Evolutionary conservation across 1,140 invertebrate genomes (phyloP), one percentile per base, ranked within the genome.

Genomic region (Metaphire vulgaris): DNA sequence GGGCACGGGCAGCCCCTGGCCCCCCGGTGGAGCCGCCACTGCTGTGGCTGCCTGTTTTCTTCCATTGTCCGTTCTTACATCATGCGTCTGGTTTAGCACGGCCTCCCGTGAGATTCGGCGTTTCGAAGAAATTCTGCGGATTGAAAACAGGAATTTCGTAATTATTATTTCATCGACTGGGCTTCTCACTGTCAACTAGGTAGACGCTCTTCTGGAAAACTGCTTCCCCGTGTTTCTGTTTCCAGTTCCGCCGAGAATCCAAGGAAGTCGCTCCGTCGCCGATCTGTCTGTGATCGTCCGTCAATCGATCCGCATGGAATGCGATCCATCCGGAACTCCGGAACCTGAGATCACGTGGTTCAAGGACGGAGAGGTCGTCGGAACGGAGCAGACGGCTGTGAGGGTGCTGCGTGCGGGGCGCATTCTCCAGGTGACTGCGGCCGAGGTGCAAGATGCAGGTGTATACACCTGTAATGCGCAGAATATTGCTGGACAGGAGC

Each of bases 401-500:
- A 33, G 68, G 34, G 26, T 79, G 65, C n/a, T 74, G 29, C 28
- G 69, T 16, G 56, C 34, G 28, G 64, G 76, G 28, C n/a, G 34
- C 33, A 31, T 79, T 26, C 72, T 79, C 29, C 74, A 79, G 31
- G 67, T 79, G 2, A 69, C 77, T 21, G 30, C 72, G 15, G 76
- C 81, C 0, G 72, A 78, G 12, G 74, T 81, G 15, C 21, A 66
- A 21, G 81, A 85, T 74, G 77, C 79, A 1, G 83, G 80, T 1
- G 69, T 80, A 29, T 89, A 89, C 79, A 88, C 85, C 2, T 89
- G 89, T 81, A 75, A 84, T 72, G 89, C 88, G 21, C 79, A 80
- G 12, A 89, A 89, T 81, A 87, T 87, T 78, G 88, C 88, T 21
- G 88, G 88, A 6, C 80, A 82, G 74, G 79, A 86, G 32, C 80